A percentile compares a stretch with the other conserved stretches of the same genome.
Evolutionary conservation across 2,888 invertebrate genomes (phyloP).

Genomic region (Zelleria hepariella): DNA sequence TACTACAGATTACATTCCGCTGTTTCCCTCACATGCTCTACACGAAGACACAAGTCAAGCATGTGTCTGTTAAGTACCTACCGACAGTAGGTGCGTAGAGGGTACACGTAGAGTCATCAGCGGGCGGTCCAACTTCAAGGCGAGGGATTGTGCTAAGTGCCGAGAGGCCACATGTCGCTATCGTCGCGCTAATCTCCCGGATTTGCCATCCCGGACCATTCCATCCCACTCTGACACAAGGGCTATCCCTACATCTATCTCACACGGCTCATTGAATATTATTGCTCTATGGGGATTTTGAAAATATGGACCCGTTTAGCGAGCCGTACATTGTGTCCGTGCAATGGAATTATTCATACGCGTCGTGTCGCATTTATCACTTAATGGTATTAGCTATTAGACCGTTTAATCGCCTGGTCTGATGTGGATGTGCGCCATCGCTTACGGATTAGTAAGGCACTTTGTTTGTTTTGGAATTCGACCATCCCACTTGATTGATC

Average conservation of each 20-base stretch:
- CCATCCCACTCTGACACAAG: slow-evolving; percentile 37
- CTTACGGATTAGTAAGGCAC: not conserved
- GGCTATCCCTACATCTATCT: slow-evolving; percentile 43
- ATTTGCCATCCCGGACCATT: slow-evolving; percentile 66
- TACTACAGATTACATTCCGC: too few species aligned
- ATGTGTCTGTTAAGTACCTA: not conserved
- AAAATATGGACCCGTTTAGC: slow-evolving; percentile 72
- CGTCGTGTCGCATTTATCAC: slow-evolving; percentile 67
- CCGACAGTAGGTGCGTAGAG: not conserved
- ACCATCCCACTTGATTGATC: not conserved
- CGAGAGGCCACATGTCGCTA: slow-evolving; percentile 68
- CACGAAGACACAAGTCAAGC: not conserved
- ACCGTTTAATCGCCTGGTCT: slow-evolving; percentile 65
- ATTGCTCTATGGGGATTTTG: slow-evolving; percentile 72
- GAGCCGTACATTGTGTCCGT: slow-evolving; percentile 70
- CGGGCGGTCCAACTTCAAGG: slow-evolving; percentile 13
- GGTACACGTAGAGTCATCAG: not conserved
- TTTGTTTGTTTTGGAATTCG: not conserved
- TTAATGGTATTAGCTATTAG: slow-evolving; percentile 71
- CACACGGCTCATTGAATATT: slow-evolving; percentile 67
- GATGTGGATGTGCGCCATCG: slow-evolving; percentile 64
- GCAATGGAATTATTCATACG: slow-evolving; percentile 67
- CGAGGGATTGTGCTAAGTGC: slow-evolving; percentile 52
- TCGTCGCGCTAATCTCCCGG: slow-evolving; percentile 69
- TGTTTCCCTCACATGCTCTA: too few species aligned